Evolutionary conservation across 2,797 vertebrate species (phyloP), one percentile per base, ranked within the genome.

Genomic region (Epinephelus malabaricus): DNA sequence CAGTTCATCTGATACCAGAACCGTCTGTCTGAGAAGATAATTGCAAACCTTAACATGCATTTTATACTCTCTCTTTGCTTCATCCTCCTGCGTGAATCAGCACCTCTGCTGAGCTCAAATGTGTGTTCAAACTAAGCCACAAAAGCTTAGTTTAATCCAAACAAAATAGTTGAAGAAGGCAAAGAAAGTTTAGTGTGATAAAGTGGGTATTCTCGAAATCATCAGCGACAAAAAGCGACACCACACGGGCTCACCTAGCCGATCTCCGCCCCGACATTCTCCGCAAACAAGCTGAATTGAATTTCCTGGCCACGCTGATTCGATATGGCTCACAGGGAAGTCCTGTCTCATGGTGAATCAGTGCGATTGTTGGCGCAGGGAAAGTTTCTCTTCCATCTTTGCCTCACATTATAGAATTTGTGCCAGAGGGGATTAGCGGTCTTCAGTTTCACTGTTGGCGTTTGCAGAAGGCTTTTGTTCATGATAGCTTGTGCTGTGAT

Each of bases 251-350:
- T 64, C 40, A 3, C 43, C 58, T 25, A 17, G 19, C 60, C 23
- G 50, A 62, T 63, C 40, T 11, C 23, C 6, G 69, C 54, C 60
- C 79, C 51, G 0, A 25, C 45, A 18, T n/a, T 40, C 59, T 76
- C 46, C 34, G 50, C 34, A 45, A 62, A 84, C 59, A 3, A 63
- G 77, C 76, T 43, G 40, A 88, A 89, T 89, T 83, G 74, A 73
- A 88, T 92, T 92, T 91, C 67, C 73, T 53, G 60, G 23, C 61
- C 30, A 0, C 11, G 4, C 62, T 85, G 82, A 91, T 90, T 69
- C 8, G 72, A 86, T 86, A 18, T 34, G 15, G 72, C 74, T 61
- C 68, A 67, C 58, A 82, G 70, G 74, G 63, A 78, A 76, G 53
- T 72, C 76, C 63, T 12, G 0, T 62, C 69, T 80, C 68, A 0